Evolutionary conservation across 2,113 vertebrate species (phyloP), one percentile per base, ranked within the genome.

Genomic region (Platysteira castanea): DNA sequence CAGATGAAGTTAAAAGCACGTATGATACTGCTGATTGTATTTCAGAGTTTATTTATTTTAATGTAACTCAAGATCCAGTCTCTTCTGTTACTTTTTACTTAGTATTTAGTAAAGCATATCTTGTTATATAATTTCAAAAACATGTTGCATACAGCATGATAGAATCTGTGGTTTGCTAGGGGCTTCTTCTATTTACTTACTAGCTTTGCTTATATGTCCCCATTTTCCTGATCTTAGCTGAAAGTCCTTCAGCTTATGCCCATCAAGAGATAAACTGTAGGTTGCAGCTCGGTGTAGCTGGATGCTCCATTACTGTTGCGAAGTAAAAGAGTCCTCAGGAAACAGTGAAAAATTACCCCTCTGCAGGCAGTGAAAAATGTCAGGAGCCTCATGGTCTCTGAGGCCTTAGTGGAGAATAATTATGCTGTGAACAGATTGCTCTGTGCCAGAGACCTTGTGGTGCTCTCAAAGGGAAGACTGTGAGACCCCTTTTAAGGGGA

Each of bases 291-390:
- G 0, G 8, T 64, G 69, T 73, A 63, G 90, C 79, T 70, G 84
- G 84, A 79, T 93, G 87, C 68, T 94, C 84, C 87, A 63, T 95
- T 95, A 73, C 74, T 67, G 54, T 42, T 87, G 61, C 0, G 1
- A 84, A 92, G 24, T 28, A 57, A 73, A 65, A 54, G 94, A 79
- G 77, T 89, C 68, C 80, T 95, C 76, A 44, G 92, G 81, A 95
- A 89, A 90, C 70, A 69, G 50, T 96, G 94, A 97, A 96, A 97
- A 96, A 96, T 96, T 73, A 78, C 69, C 41, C 78, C 82, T 93
- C 73, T 96, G 37, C 92, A 82, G 85, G 70, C 68, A 84, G 42
- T 93, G 88, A 93, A 89, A 94, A 95, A 90, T 86, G 53, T 92
- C 83, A 59, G 93, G 77, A 96, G 35, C 31, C 53, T 76, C 47